A percentile compares a stretch with the other conserved stretches of the same genome.
Evolutionary conservation across 2,888 invertebrate species (phyloP).

Genomic region (Orchesellides sinensis): DNA sequence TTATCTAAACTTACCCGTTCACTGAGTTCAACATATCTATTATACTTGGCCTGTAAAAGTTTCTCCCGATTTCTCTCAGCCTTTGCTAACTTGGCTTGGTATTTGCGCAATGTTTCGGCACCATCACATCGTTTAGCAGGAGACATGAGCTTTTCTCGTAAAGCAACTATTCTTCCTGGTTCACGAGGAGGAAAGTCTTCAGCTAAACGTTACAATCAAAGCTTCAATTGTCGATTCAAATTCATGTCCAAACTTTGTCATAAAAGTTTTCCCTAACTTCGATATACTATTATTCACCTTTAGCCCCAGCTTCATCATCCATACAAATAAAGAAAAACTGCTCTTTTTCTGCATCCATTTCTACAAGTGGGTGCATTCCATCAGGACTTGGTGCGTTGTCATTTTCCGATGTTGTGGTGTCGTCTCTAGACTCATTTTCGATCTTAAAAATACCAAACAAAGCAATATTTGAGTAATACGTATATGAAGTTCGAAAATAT

Average conservation of each 20-base stretch:
- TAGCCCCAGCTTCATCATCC: constrained; percentile 60
- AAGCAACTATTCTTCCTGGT: constrained; percentile 66
- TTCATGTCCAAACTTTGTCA: neutral
- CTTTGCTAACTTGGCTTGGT: constrained; percentile 93
- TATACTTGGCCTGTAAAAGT: constrained; percentile 82
- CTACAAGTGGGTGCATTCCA: constrained; percentile 89
- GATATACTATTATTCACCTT: constrained; percentile 21
- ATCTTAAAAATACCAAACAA: constrained; percentile 31
- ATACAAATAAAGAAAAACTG: constrained; percentile 72
- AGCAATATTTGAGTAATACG: neutral
- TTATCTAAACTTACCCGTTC: constrained; percentile 65
- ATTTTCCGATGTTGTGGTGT: constrained; percentile 60
- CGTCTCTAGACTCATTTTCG: constrained; percentile 67
- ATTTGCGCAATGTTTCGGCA: constrained; percentile 83
- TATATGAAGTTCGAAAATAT: neutral
- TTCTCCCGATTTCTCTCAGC: constrained; percentile 92
- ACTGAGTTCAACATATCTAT: constrained; percentile 73
- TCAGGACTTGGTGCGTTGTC: constrained; percentile 78
- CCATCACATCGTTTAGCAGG: constrained; percentile 75
- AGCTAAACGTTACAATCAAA: constrained; percentile 22
- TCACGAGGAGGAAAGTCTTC: constrained; percentile 69
- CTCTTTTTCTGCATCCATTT: constrained; percentile 81
- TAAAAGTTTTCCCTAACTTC: neutral
- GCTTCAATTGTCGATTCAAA: neutral
- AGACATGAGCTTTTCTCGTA: constrained; percentile 72